phyloP scores from a whole-genome alignment of 2,888 invertebrate species.

The Ceramica pisi region DNA sequence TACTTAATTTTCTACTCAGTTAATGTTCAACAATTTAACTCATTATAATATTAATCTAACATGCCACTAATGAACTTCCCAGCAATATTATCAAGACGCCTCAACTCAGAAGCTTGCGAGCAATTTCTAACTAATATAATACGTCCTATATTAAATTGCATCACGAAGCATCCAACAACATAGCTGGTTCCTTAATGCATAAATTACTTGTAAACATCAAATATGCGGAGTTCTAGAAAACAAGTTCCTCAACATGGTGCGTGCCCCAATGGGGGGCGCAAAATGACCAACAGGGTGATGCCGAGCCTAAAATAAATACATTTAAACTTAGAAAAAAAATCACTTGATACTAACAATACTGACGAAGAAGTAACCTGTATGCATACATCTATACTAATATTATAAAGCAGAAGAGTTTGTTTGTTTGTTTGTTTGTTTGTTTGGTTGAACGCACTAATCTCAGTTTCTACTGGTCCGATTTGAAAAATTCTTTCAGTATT shows the following conservation, averaged over 20 bases:
- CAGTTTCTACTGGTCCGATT: no score
- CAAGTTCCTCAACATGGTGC: background rate
- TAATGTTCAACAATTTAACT: background rate
- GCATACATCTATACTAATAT: no score
- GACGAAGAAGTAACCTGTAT: no score
- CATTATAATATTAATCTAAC: background rate
- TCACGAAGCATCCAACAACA: background rate
- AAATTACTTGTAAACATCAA: conserved; percentile 40
- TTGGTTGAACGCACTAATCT: no score
- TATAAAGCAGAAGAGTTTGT: no score
- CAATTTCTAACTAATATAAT: conserved; percentile 12
- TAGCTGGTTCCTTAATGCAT: conserved; percentile 23
- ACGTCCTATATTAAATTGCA: conserved; percentile 9
- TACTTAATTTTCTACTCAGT: background rate
- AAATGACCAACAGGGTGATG: no score
- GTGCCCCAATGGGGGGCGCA: background rate
- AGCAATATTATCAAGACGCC: background rate
- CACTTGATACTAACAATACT: no score
- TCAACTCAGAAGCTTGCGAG: background rate
- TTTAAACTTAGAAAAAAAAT: no score
- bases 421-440: no score
- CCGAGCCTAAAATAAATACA: no score
- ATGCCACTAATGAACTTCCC: background rate
- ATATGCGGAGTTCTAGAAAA: conserved; percentile 7
- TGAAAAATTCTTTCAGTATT: no score